Percentiles rank a stretch among this genome's conserved stretches.
Evolutionary conservation across 2,888 invertebrate species (phyloP).

Genomic region (Carcina quercana): DNA sequence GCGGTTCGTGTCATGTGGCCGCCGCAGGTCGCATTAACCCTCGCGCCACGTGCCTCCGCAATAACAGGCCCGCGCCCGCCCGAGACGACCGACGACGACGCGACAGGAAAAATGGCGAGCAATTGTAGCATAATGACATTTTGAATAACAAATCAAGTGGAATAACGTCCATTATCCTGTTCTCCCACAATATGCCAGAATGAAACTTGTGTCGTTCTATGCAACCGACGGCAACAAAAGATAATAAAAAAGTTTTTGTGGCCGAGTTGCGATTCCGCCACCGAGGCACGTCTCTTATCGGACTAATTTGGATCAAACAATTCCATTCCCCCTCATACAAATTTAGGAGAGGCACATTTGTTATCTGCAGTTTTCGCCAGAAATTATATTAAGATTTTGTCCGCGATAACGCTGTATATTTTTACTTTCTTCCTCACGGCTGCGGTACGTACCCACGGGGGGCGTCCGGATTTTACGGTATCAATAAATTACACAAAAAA

Average conservation of each 20-base stretch:
- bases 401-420: conserved; percentile 60
- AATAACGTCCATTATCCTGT: conserved; percentile 22
- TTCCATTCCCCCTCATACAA: conserved; percentile 55
- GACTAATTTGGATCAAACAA: conserved; percentile 67
- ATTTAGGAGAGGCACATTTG: conserved; percentile 59
- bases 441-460: conserved; percentile 38
- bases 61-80: too few relatives aligned
- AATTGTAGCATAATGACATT: conserved; percentile 29
- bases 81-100: too few relatives aligned
- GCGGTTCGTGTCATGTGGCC: conserved; percentile 20
- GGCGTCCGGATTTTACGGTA: conserved; percentile 47
- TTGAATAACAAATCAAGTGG: conserved; percentile 32
- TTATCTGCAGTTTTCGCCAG: conserved; percentile 64
- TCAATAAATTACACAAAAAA: conserved; percentile 52
- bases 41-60: conserved; percentile 25
- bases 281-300: conserved; percentile 57
- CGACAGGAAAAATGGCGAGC: conserved; percentile 31
- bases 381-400: conserved; percentile 69
- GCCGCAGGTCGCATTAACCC: conserved; percentile 32
- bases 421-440: conserved; percentile 43
- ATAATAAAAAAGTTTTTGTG: conserved; percentile 53
- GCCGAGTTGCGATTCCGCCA: conserved; percentile 36
- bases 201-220: conserved; percentile 28
- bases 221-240: conserved; percentile 26
- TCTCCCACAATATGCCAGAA: conserved; percentile 24